Evolutionary conservation across 2,797 vertebrate species (phyloP).

Genomic region (Enteromius treurensis): DNA sequence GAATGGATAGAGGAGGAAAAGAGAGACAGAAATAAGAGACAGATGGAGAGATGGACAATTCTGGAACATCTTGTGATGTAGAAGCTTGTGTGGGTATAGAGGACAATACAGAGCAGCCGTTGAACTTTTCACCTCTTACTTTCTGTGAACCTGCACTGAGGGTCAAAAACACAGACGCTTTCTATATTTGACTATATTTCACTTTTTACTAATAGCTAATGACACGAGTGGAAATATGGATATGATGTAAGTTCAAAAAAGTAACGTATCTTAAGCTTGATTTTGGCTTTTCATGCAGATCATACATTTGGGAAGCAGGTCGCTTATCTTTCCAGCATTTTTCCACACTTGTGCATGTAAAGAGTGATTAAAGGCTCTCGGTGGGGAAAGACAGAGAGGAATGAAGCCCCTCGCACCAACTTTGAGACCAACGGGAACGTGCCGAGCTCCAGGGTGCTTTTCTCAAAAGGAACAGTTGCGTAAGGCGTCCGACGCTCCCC

Average conservation of each 20-base stretch:
- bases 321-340: constrained; percentile 15
- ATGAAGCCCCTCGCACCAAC: neutral
- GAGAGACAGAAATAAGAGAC: constrained; percentile 10
- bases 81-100: constrained; percentile 41
- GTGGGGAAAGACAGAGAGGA: constrained; percentile 1
- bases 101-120: constrained; percentile 24
- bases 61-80: constrained; percentile 39
- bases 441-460: constrained; percentile 7
- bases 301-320: neutral
- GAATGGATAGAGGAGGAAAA: neutral
- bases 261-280: neutral
- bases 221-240: neutral
- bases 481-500: constrained; percentile 19
- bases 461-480: constrained; percentile 49
- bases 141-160: neutral
- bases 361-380: neutral
- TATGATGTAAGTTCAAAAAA: neutral
- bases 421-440: constrained; percentile 26
- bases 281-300: neutral
- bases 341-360: neutral
- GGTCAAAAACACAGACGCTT: neutral
- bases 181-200: neutral
- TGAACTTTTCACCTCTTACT: neutral
- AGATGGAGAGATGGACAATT: constrained; percentile 48
- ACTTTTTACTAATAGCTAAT: no score